A percentile compares a stretch with the other conserved stretches of the same genome.
Evolutionary conservation across 1,140 invertebrate species (phyloP).

Genomic region (Macrobrachium rosenbergii): DNA sequence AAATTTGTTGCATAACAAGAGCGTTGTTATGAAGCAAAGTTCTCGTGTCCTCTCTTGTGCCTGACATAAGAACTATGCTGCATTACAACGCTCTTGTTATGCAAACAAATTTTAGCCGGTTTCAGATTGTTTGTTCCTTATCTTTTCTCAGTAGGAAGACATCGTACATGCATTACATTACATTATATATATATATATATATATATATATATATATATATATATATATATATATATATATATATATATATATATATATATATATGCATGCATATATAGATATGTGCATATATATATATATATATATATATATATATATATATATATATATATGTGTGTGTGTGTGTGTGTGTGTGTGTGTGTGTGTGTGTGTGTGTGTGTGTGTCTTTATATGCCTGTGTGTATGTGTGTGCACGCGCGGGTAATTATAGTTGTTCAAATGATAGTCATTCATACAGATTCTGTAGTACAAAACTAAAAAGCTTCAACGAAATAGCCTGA

Average conservation of each 20-base stretch:
- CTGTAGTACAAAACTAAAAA: too few species aligned
- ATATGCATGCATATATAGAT: background rate
- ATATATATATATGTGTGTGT: constrained; percentile 1
- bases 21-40: too few species aligned
- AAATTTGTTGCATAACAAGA: too few species aligned
- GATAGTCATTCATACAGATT: too few species aligned
- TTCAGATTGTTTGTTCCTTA: too few species aligned
- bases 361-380: background rate
- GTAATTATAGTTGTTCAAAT: background rate
- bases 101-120: too few species aligned
- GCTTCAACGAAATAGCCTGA: too few species aligned
- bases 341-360: background rate
- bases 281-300: background rate
- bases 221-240: background rate
- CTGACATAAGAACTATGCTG: too few species aligned
- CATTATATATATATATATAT: constrained; percentile 15
- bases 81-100: too few species aligned
- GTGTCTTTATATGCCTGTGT: background rate
- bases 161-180: background rate
- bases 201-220: constrained; percentile 26
- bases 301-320: constrained; percentile 20
- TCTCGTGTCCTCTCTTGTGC: too few species aligned
- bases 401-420: background rate
- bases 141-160: background rate
- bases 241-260: background rate